phyloP scores from a whole-genome alignment of 2,113 vertebrate genomes.

The Myiopsitta monachus region DNA sequence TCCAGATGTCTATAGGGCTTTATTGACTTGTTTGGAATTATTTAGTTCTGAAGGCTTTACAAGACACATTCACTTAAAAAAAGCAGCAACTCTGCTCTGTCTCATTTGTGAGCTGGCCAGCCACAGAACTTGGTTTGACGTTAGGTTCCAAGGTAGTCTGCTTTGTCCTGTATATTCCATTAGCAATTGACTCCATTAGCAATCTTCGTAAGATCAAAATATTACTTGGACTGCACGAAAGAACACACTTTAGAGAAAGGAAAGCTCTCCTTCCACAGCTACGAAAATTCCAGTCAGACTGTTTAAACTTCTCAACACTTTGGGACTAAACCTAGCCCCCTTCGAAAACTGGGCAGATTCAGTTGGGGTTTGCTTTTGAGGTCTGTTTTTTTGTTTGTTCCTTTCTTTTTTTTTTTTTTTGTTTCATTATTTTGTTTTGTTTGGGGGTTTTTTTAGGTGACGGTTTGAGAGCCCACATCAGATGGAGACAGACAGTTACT shows the following conservation, averaged over 20 bases:
- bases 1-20: background rate
- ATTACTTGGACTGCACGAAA: background rate
- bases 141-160: background rate
- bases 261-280: background rate
- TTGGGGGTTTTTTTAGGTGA: background rate
- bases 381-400: background rate
- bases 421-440: background rate
- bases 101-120: background rate
- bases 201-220: background rate
- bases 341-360: background rate
- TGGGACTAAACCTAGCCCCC: background rate
- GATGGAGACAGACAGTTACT: background rate
- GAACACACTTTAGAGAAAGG: background rate
- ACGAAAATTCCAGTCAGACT: background rate
- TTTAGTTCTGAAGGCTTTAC: background rate
- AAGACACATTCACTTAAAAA: background rate
- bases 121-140: background rate
- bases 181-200: background rate
- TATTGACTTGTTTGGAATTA: background rate
- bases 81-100: background rate
- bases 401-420: background rate
- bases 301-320: background rate
- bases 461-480: background rate
- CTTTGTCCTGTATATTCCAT: background rate
- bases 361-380: background rate